Conservation (phyloP, 2,888 invertebrate genomes). For the Acleris literana region DNA sequence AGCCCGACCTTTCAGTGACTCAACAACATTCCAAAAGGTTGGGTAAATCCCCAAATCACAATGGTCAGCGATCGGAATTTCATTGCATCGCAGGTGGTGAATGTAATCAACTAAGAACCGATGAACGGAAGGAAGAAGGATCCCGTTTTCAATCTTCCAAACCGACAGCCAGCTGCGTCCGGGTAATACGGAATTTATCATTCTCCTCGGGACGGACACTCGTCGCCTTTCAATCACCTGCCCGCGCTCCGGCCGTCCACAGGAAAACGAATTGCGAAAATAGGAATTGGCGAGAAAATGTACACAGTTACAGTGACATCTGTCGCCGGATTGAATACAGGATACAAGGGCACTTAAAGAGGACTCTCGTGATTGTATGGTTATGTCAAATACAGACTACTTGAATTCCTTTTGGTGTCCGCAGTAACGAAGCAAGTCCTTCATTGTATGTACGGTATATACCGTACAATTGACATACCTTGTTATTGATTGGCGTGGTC, state of each 20-base stretch:
- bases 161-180: slow-evolving; percentile 64
- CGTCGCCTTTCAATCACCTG: slow-evolving; percentile 71
- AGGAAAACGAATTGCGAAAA: slow-evolving; percentile 43
- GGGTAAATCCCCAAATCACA: slow-evolving; percentile 37
- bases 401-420: background rate
- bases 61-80: slow-evolving; percentile 42
- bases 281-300: slow-evolving; percentile 50
- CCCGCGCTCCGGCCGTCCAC: slow-evolving; percentile 36
- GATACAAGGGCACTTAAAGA: slow-evolving; percentile 25
- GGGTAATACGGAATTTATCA: slow-evolving; percentile 66
- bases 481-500: background rate
- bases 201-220: slow-evolving; percentile 56
- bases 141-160: slow-evolving; percentile 69
- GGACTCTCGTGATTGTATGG: slow-evolving; percentile 18
- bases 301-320: slow-evolving; percentile 50
- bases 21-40: slow-evolving; percentile 36
- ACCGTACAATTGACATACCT: background rate
- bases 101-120: slow-evolving; percentile 51
- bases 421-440: background rate
- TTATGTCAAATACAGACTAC: slow-evolving; percentile 13
- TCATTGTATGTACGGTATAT: background rate
- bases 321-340: slow-evolving; percentile 46
- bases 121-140: slow-evolving; percentile 47
- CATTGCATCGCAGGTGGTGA: slow-evolving; percentile 43
- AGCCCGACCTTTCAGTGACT: slow-evolving; percentile 34